phyloP scores from a whole-genome alignment of 2,797 vertebrate species.

The Garrulus glandarius region DNA sequence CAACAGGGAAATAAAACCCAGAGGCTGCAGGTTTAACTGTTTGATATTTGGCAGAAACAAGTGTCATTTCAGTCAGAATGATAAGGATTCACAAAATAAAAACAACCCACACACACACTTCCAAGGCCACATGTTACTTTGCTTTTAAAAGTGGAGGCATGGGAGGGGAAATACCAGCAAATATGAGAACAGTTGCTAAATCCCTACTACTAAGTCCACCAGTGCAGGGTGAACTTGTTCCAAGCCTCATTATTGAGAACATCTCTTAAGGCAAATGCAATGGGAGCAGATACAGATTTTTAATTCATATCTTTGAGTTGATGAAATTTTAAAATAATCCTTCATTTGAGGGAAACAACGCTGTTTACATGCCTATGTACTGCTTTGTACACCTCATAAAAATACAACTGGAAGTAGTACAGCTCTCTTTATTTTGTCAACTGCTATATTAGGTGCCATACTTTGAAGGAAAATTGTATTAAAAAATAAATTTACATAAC shows the following conservation, averaged over 20 bases:
- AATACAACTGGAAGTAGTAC: background rate
- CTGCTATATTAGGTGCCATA: background rate
- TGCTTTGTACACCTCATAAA: background rate
- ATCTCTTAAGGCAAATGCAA: background rate
- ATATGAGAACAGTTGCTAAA: background rate
- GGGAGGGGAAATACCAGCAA: background rate
- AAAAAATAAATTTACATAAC: background rate
- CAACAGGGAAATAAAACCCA: background rate
- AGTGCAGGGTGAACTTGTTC: background rate
- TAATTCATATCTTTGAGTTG: background rate
- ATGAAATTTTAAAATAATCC: background rate
- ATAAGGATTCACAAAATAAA: background rate
- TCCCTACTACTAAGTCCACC: background rate
- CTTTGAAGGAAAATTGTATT: background rate
- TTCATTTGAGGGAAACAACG: background rate
- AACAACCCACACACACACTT: background rate
- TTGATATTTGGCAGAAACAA: background rate
- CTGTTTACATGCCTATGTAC: background rate
- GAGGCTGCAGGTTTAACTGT: background rate
- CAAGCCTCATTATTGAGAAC: background rate
- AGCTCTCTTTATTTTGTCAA: constrained; percentile 15
- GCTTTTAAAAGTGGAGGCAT: background rate
- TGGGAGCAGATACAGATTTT: background rate
- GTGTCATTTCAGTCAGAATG: background rate
- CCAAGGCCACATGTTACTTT: background rate